A percentile compares a stretch with the other conserved stretches of the same genome.
phyloP scores from a whole-genome alignment of 2,888 invertebrate genomes.

The Opisthograptis luteolata region DNA sequence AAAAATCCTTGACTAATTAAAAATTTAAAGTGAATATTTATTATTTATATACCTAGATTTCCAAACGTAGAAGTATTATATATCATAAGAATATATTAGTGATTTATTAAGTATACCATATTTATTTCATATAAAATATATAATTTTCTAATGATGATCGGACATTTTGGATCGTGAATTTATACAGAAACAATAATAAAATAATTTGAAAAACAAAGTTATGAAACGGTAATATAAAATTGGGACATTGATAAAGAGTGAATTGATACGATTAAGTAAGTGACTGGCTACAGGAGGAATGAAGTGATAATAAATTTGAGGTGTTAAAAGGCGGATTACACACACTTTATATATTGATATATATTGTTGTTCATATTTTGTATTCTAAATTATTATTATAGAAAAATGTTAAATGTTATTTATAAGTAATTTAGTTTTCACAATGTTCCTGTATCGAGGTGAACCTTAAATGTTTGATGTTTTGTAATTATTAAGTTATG shows the following conservation, averaged over 20 bases:
- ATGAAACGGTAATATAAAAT: slow-evolving; percentile 4
- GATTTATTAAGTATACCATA: slow-evolving; percentile 12
- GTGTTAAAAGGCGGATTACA: not conserved
- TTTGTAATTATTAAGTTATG: slow-evolving; percentile 49
- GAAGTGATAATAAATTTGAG: slow-evolving; percentile 8
- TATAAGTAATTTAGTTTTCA: slow-evolving; percentile 58
- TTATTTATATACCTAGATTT: slow-evolving; percentile 35
- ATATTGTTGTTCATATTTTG: slow-evolving; percentile 17
- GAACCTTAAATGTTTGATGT: slow-evolving; percentile 44
- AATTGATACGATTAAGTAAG: slow-evolving; percentile 1
- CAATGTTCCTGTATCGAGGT: slow-evolving; percentile 65
- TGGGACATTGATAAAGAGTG: slow-evolving; percentile 10
- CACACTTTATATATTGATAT: not conserved
- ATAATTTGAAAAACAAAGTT: not conserved
- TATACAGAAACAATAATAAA: slow-evolving; percentile 12
- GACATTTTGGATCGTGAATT: slow-evolving; percentile 21
- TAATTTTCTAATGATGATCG: slow-evolving; percentile 23
- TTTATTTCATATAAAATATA: slow-evolving; percentile 26
- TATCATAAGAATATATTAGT: slow-evolving; percentile 7
- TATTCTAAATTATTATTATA: slow-evolving; percentile 34
- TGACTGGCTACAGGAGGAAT: not conserved
- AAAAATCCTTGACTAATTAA: slow-evolving; percentile 20
- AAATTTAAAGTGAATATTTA: slow-evolving; percentile 40
- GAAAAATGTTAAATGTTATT: slow-evolving; percentile 38
- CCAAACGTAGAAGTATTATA: slow-evolving; percentile 32